Evolutionary conservation across 2,888 invertebrate species (phyloP).

Genomic region (Anoplius nigerrimus): DNA sequence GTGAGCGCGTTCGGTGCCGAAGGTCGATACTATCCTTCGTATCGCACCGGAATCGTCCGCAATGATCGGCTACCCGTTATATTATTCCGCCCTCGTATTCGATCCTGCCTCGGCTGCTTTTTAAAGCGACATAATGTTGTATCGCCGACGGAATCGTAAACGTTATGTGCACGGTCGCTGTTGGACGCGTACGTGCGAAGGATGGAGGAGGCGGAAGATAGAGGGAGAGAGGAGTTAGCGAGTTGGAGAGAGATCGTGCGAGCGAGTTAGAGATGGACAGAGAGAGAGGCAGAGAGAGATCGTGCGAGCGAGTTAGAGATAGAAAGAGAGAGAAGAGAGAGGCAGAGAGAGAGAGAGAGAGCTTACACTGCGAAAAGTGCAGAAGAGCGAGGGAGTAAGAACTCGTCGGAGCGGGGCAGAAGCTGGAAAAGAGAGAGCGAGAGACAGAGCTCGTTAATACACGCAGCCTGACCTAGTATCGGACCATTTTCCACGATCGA

Average conservation of each 20-base stretch:
- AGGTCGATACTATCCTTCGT: conserved; percentile 1
- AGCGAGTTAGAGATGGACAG: too few relatives aligned
- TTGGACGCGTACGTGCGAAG: too few relatives aligned
- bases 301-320: conserved; percentile 1
- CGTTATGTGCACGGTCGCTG: neutral
- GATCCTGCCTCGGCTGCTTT: neutral
- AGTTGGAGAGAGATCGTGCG: too few relatives aligned
- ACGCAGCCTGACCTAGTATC: conserved; percentile 54
- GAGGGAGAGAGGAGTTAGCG: too few relatives aligned
- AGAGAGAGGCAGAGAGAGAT: too few relatives aligned
- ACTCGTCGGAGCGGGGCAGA: neutral
- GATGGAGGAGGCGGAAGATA: too few relatives aligned
- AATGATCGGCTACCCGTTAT: neutral
- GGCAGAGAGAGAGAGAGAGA: neutral
- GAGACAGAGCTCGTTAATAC: conserved; percentile 45
- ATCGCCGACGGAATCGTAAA: neutral
- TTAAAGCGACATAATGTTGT: conserved; percentile 1
- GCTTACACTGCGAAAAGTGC: neutral
- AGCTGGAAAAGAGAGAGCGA: neutral
- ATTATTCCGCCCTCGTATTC: conserved; percentile 4
- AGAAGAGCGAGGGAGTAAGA: neutral
- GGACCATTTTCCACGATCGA: conserved; percentile 58
- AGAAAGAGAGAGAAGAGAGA: neutral
- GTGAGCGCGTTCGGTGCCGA: too few relatives aligned
- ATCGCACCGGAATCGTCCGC: neutral